A percentile compares a stretch with the other conserved stretches of the same genome.
Conservation (phyloP, 1,140 invertebrate genomes). For the Riptortus pedestris region DNA sequence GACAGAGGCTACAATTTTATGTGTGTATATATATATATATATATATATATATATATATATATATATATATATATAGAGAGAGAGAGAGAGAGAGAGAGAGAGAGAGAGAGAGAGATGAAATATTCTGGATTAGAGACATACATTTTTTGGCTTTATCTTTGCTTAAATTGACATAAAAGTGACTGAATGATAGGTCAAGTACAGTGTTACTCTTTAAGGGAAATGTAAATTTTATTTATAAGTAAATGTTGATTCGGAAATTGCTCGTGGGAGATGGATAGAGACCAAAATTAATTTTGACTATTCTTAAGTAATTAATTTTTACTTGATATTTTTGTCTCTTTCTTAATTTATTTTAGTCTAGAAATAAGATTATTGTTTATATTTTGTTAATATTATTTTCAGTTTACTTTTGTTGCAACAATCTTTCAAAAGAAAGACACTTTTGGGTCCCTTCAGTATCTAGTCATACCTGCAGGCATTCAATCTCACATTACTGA, state of each 20-base stretch:
- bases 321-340: background rate
- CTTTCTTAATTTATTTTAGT: background rate
- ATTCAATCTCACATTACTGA: background rate
- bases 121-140: too few species aligned
- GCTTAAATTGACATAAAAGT: too few species aligned
- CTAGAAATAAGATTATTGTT: background rate
- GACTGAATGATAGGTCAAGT: too few species aligned
- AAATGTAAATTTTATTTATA: background rate
- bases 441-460: background rate
- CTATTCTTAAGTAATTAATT: background rate
- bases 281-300: background rate
- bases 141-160: too few species aligned
- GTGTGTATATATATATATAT: too few species aligned
- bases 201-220: too few species aligned
- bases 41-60: too few species aligned
- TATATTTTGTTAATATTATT: background rate
- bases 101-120: too few species aligned
- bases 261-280: background rate
- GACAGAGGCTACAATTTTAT: too few species aligned
- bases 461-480: background rate
- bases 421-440: background rate
- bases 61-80: too few species aligned
- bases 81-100: too few species aligned
- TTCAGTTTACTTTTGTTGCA: constrained; percentile 5
- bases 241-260: background rate